These are phyloP conservation scores for Sebastes hubbsi DNA, from an alignment of 2,797 vertebrate genomes.

Conservation along the genomic window DNA sequence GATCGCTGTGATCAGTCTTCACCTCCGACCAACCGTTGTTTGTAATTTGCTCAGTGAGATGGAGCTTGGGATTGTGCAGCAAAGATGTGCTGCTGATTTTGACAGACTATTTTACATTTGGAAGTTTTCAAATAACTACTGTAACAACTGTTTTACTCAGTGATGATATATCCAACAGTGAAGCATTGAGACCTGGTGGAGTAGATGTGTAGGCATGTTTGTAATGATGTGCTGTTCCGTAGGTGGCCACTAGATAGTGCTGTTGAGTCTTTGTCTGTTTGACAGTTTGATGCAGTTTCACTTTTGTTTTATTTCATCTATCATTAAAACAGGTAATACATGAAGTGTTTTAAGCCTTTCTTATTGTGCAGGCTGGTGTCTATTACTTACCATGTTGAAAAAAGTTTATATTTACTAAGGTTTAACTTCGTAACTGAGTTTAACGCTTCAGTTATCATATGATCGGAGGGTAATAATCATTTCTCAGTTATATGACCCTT, in stretches of 20 bases:
- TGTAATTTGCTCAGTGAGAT: background rate
- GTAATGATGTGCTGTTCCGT: constrained; percentile 45
- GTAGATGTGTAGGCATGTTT: background rate
- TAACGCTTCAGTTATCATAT: background rate
- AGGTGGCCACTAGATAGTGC: constrained; percentile 77
- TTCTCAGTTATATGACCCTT: background rate
- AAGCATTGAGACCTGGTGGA: background rate
- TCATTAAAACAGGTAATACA: background rate
- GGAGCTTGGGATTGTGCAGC: background rate
- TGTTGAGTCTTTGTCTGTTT: constrained; percentile 64
- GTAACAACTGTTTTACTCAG: background rate
- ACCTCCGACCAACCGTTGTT: background rate
- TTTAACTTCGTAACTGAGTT: background rate
- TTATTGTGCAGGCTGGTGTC: background rate
- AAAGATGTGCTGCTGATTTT: background rate
- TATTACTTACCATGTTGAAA: background rate
- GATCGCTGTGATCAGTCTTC: background rate
- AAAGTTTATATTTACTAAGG: background rate
- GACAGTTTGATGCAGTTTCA: constrained; percentile 16
- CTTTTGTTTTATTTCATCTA: background rate
- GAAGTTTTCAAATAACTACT: background rate
- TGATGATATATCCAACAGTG: background rate
- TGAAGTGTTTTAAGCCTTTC: background rate
- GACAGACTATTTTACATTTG: background rate
- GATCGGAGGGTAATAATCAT: background rate